phyloP scores from a whole-genome alignment of 2,888 invertebrate genomes.

The Drosophila meridionalis region DNA sequence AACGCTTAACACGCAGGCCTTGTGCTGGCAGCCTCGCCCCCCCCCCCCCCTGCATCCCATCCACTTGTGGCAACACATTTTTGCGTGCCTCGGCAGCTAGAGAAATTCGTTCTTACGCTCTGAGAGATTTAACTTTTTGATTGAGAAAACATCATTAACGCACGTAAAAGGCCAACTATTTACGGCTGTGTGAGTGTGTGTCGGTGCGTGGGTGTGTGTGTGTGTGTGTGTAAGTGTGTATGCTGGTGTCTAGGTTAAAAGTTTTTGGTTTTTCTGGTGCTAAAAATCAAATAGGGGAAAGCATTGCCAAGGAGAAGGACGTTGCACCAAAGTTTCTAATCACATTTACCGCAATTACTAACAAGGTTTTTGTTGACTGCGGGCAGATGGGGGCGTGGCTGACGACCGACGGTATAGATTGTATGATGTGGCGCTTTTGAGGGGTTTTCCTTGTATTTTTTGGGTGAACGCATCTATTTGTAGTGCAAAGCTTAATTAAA shows the following conservation, averaged over 20 bases:
- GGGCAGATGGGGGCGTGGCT: slow-evolving; percentile 20
- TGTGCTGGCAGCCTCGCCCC: slow-evolving; percentile 6
- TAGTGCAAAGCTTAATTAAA: slow-evolving; percentile 66
- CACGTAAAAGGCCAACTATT: slow-evolving; percentile 79
- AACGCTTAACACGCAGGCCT: slow-evolving; percentile 65
- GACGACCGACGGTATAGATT: too few species aligned
- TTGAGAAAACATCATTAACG: slow-evolving; percentile 83
- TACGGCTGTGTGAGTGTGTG: slow-evolving; percentile 45
- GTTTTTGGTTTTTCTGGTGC: slow-evolving; percentile 74
- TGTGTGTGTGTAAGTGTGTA: slow-evolving; percentile 16
- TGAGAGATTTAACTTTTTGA: slow-evolving; percentile 82
- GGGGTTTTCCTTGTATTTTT: neutral
- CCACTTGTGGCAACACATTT: slow-evolving; percentile 51
- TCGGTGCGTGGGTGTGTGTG: slow-evolving; percentile 4
- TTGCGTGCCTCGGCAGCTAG: slow-evolving; percentile 66
- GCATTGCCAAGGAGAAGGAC: slow-evolving; percentile 47
- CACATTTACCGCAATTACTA: slow-evolving; percentile 82
- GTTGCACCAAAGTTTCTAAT: slow-evolving; percentile 79
- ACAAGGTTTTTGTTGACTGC: slow-evolving; percentile 72
- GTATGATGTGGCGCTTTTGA: slow-evolving; percentile 20
- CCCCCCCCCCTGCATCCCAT: neutral
- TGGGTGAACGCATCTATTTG: slow-evolving; percentile 2
- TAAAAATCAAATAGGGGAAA: slow-evolving; percentile 76
- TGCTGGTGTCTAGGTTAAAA: slow-evolving; percentile 68
- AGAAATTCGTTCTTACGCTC: slow-evolving; percentile 68